Evolutionary conservation across 37 sponge, comb jelly and placozoan species (phyloP).

Genomic region (Ephydatia muelleri): DNA sequence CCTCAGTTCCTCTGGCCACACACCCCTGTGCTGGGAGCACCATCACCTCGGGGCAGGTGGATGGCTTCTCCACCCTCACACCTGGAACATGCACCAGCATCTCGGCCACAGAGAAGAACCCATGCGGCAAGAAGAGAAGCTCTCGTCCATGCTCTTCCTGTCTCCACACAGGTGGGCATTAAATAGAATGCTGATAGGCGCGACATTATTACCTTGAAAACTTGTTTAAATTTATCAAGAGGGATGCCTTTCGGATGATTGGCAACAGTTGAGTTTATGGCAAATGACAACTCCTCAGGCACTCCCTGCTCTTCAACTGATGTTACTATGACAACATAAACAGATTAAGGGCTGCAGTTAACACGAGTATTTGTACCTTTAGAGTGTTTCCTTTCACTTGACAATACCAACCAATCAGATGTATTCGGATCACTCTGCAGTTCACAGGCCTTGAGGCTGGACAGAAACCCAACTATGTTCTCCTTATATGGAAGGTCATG

Average conservation of each 20-base stretch:
- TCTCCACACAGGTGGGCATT: background rate
- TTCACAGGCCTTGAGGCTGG: slow-evolving; percentile 7
- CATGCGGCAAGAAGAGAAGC: slow-evolving; percentile 5
- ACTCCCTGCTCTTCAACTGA: background rate
- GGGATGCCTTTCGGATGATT: slow-evolving; percentile 36
- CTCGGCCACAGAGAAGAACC: slow-evolving; percentile 26
- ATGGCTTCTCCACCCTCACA: slow-evolving; percentile 28
- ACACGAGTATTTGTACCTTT: background rate
- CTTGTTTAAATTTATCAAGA: slow-evolving; percentile 7
- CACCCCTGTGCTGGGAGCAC: slow-evolving; percentile 21
- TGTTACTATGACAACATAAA: background rate
- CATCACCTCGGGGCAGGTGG: slow-evolving; percentile 7
- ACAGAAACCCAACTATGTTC: background rate
- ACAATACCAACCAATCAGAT: slow-evolving; percentile 52
- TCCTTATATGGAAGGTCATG: too few relatives aligned
- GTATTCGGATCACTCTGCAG: slow-evolving; percentile 31
- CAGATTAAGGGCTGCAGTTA: background rate
- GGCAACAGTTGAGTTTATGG: slow-evolving; percentile 17
- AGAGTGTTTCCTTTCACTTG: slow-evolving; percentile 10
- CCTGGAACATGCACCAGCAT: slow-evolving; percentile 36
- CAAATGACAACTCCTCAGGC: slow-evolving; percentile 17
- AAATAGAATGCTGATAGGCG: background rate
- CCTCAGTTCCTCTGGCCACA: background rate
- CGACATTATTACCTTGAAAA: slow-evolving; percentile 28
- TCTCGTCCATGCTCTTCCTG: slow-evolving; percentile 4